phyloP scores from a whole-genome alignment of 2,888 invertebrate species.

The Baronia brevicornis region DNA sequence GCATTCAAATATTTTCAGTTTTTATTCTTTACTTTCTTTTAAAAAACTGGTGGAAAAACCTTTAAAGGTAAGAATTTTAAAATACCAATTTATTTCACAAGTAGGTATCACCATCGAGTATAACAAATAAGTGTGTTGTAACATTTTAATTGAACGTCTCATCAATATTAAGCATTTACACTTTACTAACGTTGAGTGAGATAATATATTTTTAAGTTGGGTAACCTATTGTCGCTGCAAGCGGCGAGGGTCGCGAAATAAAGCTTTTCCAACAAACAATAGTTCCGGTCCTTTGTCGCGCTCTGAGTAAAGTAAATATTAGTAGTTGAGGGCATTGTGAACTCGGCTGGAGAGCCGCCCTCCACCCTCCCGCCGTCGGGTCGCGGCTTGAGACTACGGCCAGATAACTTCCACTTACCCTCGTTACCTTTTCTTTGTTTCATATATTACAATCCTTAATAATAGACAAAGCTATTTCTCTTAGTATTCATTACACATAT shows the following conservation, averaged over 20 bases:
- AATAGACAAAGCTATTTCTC: slow-evolving; percentile 20
- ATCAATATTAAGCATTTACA: slow-evolving; percentile 25
- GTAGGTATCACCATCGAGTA: no score
- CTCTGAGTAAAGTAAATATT: slow-evolving; percentile 70
- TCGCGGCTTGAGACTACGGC: slow-evolving; percentile 54
- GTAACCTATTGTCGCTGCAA: slow-evolving; percentile 71
- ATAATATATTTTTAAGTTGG: slow-evolving; percentile 74
- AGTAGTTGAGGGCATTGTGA: slow-evolving; percentile 66
- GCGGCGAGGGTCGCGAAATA: slow-evolving; percentile 70
- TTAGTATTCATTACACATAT: no score
- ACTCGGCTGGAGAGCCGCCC: slow-evolving; percentile 22
- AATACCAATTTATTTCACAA: no score
- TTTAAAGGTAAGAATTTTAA: no score
- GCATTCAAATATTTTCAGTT: slow-evolving; percentile 1
- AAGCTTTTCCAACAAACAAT: slow-evolving; percentile 75
- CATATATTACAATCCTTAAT: slow-evolving; percentile 48
- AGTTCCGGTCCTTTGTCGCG: slow-evolving; percentile 74
- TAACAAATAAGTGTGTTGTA: no score
- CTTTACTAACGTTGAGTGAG: slow-evolving; percentile 42
- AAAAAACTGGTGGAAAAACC: no score
- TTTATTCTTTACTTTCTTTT: no score
- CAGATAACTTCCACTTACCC: slow-evolving; percentile 60
- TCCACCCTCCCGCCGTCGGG: slow-evolving; percentile 27
- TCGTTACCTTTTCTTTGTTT: slow-evolving; percentile 60
- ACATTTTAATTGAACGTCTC: slow-evolving; percentile 11